Percentiles rank a stretch among this genome's conserved stretches.
Conservation (phyloP, 2,113 vertebrate genomes). For the Megaceryle torquata region DNA sequence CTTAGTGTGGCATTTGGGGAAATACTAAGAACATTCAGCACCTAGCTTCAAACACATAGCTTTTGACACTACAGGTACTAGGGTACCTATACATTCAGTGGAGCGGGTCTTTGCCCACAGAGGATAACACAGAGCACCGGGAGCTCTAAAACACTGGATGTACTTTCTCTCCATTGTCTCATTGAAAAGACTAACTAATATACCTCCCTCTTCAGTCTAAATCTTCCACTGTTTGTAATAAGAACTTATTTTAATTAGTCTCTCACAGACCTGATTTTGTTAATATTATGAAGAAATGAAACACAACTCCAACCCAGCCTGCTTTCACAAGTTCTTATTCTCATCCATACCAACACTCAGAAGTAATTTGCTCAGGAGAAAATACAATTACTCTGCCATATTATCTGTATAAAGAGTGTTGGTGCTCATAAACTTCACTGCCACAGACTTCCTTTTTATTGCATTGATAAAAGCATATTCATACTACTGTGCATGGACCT, state of each 20-base stretch:
- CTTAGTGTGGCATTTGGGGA: not conserved
- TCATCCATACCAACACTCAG: not conserved
- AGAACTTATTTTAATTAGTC: not conserved
- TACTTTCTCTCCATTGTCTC: not conserved
- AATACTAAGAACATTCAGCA: not conserved
- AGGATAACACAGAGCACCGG: not conserved
- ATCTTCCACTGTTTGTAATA: not conserved
- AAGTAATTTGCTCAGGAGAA: not conserved
- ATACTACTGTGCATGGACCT: not conserved
- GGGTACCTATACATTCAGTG: not conserved
- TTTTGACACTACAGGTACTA: not conserved
- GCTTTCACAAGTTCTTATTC: not conserved
- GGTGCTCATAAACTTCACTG: not conserved
- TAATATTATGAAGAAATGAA: not conserved
- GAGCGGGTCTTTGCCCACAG: not conserved
- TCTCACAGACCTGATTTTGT: not conserved
- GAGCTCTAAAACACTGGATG: not conserved
- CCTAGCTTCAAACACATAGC: not conserved
- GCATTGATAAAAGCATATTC: not conserved
- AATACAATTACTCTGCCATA: not conserved
- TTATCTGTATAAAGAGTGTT: not conserved
- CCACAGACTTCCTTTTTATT: not conserved
- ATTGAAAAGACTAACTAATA: not conserved
- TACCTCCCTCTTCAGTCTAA: not conserved
- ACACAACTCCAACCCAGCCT: not conserved